Evolutionary conservation across 2,113 vertebrate genomes (phyloP).

Genomic region (Aegotheles bennettii): DNA sequence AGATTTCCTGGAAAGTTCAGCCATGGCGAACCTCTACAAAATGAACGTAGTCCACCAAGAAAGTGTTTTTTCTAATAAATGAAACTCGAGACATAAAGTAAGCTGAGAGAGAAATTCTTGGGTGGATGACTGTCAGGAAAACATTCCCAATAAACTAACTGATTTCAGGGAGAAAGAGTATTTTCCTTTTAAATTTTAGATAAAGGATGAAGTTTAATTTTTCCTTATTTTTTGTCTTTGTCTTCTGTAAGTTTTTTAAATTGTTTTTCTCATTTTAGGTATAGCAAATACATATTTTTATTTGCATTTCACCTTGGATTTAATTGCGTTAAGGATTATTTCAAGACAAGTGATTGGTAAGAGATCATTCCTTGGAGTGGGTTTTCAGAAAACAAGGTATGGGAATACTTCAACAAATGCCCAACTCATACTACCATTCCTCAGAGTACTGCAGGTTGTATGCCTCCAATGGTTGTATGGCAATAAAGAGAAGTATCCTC

Average conservation of each 20-base stretch:
- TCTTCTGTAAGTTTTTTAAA: background rate
- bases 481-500: background rate
- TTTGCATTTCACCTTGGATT: background rate
- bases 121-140: background rate
- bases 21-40: background rate
- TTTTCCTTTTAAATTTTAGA: background rate
- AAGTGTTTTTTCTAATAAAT: background rate
- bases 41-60: background rate
- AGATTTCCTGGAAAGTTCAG: background rate
- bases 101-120: background rate
- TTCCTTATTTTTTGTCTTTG: background rate
- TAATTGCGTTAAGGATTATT: background rate
- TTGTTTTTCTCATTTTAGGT: background rate
- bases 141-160: background rate
- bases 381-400: background rate
- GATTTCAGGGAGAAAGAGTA: background rate
- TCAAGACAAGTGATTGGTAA: background rate
- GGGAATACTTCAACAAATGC: background rate
- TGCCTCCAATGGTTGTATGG: accelerated
- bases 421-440: background rate
- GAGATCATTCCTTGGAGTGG: background rate
- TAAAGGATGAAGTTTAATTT: background rate
- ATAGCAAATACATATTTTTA: background rate
- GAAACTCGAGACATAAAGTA: background rate
- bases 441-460: background rate